A percentile compares a stretch with the other conserved stretches of the same genome.
Conservation (phyloP, 2,797 vertebrate genomes). For the Erethizon dorsatum region DNA sequence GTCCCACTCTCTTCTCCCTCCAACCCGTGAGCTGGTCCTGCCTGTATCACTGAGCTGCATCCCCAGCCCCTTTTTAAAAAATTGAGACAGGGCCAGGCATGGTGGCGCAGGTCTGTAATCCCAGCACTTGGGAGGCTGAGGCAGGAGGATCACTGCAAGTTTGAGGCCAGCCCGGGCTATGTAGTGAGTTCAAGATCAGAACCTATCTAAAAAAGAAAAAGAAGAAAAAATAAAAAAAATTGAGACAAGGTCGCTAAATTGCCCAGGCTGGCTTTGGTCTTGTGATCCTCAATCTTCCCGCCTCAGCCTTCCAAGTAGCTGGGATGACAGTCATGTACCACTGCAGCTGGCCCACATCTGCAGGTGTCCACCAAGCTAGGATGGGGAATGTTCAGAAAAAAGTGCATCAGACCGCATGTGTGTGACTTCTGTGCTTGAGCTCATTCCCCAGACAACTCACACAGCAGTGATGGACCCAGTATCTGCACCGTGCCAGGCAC, state of each 20-base stretch:
- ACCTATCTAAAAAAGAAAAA: neutral
- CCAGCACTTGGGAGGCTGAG: neutral
- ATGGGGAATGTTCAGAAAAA: neutral
- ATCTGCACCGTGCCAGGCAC: neutral
- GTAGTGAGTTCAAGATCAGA: neutral
- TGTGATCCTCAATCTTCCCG: neutral
- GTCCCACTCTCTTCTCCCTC: neutral
- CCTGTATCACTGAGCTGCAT: neutral
- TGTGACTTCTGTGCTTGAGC: neutral
- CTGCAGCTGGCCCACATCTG: neutral
- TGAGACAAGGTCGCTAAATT: neutral
- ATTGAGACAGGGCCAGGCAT: neutral
- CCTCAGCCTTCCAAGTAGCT: neutral
- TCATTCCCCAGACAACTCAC: neutral
- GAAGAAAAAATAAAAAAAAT: neutral
- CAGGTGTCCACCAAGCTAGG: neutral
- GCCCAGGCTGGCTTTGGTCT: neutral
- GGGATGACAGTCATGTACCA: neutral
- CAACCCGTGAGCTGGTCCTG: neutral
- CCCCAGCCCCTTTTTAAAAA: neutral
- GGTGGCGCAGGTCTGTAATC: neutral
- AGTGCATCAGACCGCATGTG: neutral
- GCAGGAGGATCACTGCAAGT: neutral
- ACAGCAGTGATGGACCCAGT: neutral
- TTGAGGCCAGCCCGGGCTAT: neutral